Percentiles rank a stretch among this genome's conserved stretches.
Conservation (phyloP, 2,888 invertebrate genomes). For the Lomographa bimaculata region DNA sequence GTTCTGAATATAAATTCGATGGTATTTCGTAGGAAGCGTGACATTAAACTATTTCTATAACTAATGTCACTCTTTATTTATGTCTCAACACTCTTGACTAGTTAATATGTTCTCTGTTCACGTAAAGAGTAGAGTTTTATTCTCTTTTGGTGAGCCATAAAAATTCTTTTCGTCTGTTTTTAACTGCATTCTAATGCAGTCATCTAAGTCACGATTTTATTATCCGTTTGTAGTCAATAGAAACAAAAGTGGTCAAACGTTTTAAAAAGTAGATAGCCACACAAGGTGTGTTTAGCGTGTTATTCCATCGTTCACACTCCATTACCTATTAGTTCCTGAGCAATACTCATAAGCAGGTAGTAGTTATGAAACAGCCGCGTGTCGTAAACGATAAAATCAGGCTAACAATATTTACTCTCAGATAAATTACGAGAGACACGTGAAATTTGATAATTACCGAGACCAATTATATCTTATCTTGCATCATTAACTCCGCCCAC, state of each 20-base stretch:
- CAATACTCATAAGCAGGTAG: slow-evolving; percentile 35
- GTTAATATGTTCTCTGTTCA: slow-evolving; percentile 56
- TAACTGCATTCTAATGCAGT: slow-evolving; percentile 64
- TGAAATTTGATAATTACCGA: slow-evolving; percentile 77
- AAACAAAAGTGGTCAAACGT: slow-evolving; percentile 29
- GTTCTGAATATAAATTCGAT: slow-evolving; percentile 1
- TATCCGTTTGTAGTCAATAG: slow-evolving; percentile 10
- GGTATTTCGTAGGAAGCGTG: slow-evolving; percentile 20
- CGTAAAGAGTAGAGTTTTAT: slow-evolving; percentile 65
- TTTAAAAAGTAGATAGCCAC: slow-evolving; percentile 43
- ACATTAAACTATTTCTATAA: slow-evolving; percentile 34
- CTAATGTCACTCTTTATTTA: slow-evolving; percentile 39
- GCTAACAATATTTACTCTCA: slow-evolving; percentile 70
- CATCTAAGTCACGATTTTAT: slow-evolving; percentile 35
- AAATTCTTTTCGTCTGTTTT: slow-evolving; percentile 66
- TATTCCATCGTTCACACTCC: slow-evolving; percentile 49
- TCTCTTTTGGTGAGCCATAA: slow-evolving; percentile 62
- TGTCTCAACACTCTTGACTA: slow-evolving; percentile 41
- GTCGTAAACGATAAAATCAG: slow-evolving; percentile 60
- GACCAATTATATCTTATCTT: slow-evolving; percentile 72
- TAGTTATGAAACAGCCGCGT: slow-evolving; percentile 59
- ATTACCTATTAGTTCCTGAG: slow-evolving; percentile 34
- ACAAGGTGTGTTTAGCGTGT: slow-evolving; percentile 38
- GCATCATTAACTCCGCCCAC: slow-evolving; percentile 61
- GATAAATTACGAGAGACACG: slow-evolving; percentile 70